These are phyloP conservation scores for Octonoba sinensis DNA, from an alignment of 2,888 invertebrate species.

Conservation along the genomic window DNA sequence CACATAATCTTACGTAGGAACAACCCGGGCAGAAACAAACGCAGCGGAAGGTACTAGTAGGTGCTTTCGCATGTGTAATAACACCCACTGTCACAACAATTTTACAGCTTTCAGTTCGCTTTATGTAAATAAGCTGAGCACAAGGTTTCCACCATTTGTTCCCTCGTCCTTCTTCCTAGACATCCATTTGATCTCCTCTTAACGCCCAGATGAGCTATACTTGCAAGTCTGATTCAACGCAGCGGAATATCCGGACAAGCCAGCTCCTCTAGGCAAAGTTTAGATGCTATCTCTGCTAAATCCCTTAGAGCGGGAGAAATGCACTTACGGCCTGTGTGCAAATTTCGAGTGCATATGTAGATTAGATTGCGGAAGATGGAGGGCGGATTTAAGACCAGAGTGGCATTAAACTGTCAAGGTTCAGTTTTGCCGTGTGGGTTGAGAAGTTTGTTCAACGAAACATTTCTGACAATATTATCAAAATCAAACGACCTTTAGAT, in stretches of 20 bases:
- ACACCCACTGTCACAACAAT: conserved; percentile 57
- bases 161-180: conserved; percentile 8
- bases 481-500: no score
- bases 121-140: conserved; percentile 39
- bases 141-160: neutral
- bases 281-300: no score
- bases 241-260: conserved; percentile 47
- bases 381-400: conserved; percentile 19
- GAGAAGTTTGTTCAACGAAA: conserved; percentile 18
- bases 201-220: conserved; percentile 40
- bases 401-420: conserved; percentile 36
- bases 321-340: conserved; percentile 5
- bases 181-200: conserved; percentile 43
- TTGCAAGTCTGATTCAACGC: conserved; percentile 18
- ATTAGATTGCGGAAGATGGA: conserved; percentile 32
- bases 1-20: no score
- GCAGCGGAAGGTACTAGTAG: conserved; percentile 9
- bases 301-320: conserved; percentile 1
- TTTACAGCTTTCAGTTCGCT: conserved; percentile 44
- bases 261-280: neutral
- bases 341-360: conserved; percentile 45
- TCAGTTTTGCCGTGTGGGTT: conserved; percentile 10
- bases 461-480: no score
- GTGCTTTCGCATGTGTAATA: conserved; percentile 51
- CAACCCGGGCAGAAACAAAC: neutral